Conservation (phyloP, 2,113 vertebrate genomes). For the Phalacrocorax brasilianus region DNA sequence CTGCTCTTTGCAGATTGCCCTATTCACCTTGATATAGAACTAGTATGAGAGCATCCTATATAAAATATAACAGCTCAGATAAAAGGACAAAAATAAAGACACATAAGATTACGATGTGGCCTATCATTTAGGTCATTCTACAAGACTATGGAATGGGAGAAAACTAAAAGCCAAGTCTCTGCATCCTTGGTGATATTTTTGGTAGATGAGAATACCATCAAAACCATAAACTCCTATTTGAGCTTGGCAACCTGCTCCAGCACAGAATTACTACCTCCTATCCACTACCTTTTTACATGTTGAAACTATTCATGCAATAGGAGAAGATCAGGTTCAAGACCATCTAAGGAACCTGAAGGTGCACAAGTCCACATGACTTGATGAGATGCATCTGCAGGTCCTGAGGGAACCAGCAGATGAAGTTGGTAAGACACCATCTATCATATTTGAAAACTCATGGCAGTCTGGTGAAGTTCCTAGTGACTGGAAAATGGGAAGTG, state of each 20-base stretch:
- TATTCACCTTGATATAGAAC: background rate
- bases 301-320: background rate
- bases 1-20: background rate
- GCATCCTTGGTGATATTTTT: background rate
- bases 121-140: background rate
- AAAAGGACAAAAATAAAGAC: background rate
- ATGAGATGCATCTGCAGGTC: too few species aligned
- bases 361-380: too few species aligned
- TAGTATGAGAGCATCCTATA: background rate
- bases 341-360: too few species aligned
- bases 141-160: background rate
- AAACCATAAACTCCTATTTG: background rate
- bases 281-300: accelerated
- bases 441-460: too few species aligned
- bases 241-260: background rate
- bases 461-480: too few species aligned
- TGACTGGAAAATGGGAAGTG: too few species aligned
- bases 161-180: background rate
- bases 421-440: too few species aligned
- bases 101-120: background rate
- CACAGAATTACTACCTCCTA: background rate
- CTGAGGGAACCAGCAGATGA: too few species aligned
- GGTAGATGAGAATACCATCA: background rate
- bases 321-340: too few species aligned
- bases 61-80: background rate